phyloP scores from a whole-genome alignment of 2,888 invertebrate species.

The Copidosoma aretas region DNA sequence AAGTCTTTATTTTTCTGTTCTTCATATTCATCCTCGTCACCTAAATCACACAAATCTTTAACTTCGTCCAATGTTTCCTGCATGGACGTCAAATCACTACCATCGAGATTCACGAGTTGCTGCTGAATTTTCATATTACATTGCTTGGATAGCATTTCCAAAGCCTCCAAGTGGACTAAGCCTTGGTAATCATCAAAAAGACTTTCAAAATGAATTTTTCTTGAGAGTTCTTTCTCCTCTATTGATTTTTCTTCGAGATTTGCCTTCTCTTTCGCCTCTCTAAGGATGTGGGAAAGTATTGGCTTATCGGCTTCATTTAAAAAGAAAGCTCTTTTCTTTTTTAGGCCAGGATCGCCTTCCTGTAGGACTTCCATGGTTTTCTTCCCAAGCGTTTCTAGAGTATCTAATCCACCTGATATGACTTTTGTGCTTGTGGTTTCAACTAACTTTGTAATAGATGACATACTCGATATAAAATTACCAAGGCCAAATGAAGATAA shows the following conservation, averaged over 20 bases:
- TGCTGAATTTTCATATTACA: constrained; percentile 77
- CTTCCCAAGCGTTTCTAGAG: constrained; percentile 90
- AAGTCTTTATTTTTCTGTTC: constrained; percentile 65
- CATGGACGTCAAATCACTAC: constrained; percentile 70
- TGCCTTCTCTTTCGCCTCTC: constrained; percentile 76
- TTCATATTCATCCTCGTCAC: constrained; percentile 72
- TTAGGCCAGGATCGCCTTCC: constrained; percentile 89
- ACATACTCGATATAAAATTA: constrained; percentile 72
- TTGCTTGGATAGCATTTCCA: constrained; percentile 88
- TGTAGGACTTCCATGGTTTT: constrained; percentile 93
- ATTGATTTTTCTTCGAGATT: constrained; percentile 68
- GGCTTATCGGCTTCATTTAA: constrained; percentile 69
- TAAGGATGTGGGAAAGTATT: constrained; percentile 70
- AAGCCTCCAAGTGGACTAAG: constrained; percentile 86
- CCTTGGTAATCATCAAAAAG: constrained; percentile 90
- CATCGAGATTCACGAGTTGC: constrained; percentile 66
- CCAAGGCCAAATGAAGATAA: constrained; percentile 66
- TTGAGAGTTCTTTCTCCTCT: constrained; percentile 61
- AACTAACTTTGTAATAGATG: constrained; percentile 71
- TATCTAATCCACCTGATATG: constrained; percentile 77
- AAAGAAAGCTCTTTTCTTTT: constrained; percentile 77
- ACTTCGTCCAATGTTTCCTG: constrained; percentile 82
- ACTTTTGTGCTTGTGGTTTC: constrained; percentile 77
- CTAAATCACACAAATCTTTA: constrained; percentile 78
- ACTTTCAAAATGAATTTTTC: constrained; percentile 75